Percentiles rank a stretch among this genome's conserved stretches.
phyloP scores from a whole-genome alignment of 30 jellyfish, hydroid and myxozoan species.

The Rhopilema esculentum region DNA sequence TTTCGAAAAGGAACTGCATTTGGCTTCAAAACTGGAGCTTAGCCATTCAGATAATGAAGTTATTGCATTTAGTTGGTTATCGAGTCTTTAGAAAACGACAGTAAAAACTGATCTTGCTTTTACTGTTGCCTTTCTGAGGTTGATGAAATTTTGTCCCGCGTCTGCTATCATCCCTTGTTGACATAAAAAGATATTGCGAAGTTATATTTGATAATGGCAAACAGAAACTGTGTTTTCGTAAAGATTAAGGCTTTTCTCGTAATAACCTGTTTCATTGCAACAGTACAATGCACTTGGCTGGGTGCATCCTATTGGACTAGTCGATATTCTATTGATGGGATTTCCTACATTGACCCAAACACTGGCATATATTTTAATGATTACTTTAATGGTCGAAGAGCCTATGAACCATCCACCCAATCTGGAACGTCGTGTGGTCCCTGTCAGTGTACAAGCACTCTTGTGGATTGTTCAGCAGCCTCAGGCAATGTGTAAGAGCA shows the following conservation, averaged over 20 bases:
- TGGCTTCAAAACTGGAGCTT: no score
- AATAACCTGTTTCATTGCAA: neutral
- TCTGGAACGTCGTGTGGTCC: conserved; percentile 42
- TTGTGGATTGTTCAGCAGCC: conserved; percentile 48
- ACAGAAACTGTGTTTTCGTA: neutral
- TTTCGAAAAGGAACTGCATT: no score
- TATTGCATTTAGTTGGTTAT: neutral
- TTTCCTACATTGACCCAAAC: conserved; percentile 21
- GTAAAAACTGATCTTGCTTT: no score
- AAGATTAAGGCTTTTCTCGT: neutral
- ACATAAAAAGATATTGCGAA: neutral
- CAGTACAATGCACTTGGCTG: conserved; percentile 12
- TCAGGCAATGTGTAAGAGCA: conserved; percentile 33
- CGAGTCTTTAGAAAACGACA: no score
- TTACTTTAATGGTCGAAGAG: conserved; percentile 31
- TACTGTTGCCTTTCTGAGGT: no score
- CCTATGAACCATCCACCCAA: conserved; percentile 28
- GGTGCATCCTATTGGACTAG: conserved; percentile 62
- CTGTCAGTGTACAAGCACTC: conserved; percentile 29
- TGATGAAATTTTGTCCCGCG: neutral
- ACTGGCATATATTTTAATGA: conserved; percentile 53
- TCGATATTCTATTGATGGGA: conserved; percentile 50
- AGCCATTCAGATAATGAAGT: neutral
- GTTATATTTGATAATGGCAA: neutral
- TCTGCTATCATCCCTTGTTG: neutral